Evolutionary conservation across 2,888 invertebrate species (phyloP), one percentile per base, ranked within the genome.

Genomic region (Orthosia gothica): DNA sequence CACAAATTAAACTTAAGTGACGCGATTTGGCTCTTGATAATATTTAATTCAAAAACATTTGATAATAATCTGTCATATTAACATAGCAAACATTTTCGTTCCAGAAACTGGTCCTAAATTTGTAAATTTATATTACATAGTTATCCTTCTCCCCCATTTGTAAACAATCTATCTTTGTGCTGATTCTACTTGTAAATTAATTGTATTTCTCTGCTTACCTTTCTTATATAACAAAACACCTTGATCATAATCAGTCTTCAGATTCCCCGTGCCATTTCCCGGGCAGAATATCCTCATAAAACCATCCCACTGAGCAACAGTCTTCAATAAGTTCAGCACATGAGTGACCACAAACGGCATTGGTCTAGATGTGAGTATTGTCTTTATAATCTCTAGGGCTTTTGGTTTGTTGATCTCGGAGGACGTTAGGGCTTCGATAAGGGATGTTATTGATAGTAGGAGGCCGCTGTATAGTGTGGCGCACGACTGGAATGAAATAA

Each of bases 171-270:
- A 40, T 40, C 40, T 40, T 40, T 40, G 9, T 9, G 9, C 40
- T 40, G 40, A 40, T 40, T 40, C 40, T 40, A 40, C 7, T 7
- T 40, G 40, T 1, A 40, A 40, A 40, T 40, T 40, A 55, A 2
- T 5, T 15, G 15, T 40, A 5, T 40, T 13, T 40, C 5, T 13
- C 13, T 40, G 0, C n/a, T n/a, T 81, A 96, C 96, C 95, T 92
- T 93, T 94, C 62, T 90, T 95, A 88, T 92, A 96, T 70, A 95
- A 82, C 74, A 95, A 75, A 2, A 96, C 94, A 0, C 96, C 96
- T 88, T 96, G 96, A 67, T 95, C 95, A 84, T 94, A 94, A 83
- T 96, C 96, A 75, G 91, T 75, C 83, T 91, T 94, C 40, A 96
- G 78, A 70, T 95, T 94, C 0, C 93, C 94, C 1, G 75, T 76